phyloP scores from a whole-genome alignment of 2,888 invertebrate genomes.

The Meiosimyza decipiens region DNA sequence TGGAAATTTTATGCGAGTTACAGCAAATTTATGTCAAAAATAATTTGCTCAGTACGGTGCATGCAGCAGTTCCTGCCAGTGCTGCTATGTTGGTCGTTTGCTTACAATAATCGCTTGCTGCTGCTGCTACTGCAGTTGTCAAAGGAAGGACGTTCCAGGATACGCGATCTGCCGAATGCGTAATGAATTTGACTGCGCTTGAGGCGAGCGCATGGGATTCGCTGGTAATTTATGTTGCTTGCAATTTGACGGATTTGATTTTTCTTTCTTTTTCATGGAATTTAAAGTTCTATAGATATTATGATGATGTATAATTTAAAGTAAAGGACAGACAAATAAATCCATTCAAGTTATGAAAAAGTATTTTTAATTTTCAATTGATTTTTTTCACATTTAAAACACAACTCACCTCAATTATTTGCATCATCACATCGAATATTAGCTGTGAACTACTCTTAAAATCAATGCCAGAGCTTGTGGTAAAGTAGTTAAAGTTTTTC shows the following conservation, averaged over 20 bases:
- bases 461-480: slow-evolving; percentile 77
- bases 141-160: not conserved
- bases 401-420: slow-evolving; percentile 69
- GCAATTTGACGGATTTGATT: too few relatives aligned
- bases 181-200: slow-evolving; percentile 32
- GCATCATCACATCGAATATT: slow-evolving; percentile 88
- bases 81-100: not conserved
- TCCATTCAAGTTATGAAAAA: too few relatives aligned
- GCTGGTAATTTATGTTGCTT: too few relatives aligned
- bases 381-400: too few relatives aligned
- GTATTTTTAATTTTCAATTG: too few relatives aligned
- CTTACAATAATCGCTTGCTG: not conserved
- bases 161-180: slow-evolving; percentile 19
- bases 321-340: too few relatives aligned
- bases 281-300: too few relatives aligned
- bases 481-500: slow-evolving; percentile 63
- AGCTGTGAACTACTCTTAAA: slow-evolving; percentile 93
- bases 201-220: too few relatives aligned
- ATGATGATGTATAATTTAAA: too few relatives aligned
- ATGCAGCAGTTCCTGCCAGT: not conserved
- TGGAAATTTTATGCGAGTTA: slow-evolving; percentile 9
- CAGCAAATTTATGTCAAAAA: slow-evolving; percentile 40
- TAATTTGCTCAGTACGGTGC: slow-evolving; percentile 26
- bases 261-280: too few relatives aligned
- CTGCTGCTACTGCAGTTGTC: not conserved